Conservation (phyloP, 2,888 invertebrate species). For the Zele albiditarsus region DNA sequence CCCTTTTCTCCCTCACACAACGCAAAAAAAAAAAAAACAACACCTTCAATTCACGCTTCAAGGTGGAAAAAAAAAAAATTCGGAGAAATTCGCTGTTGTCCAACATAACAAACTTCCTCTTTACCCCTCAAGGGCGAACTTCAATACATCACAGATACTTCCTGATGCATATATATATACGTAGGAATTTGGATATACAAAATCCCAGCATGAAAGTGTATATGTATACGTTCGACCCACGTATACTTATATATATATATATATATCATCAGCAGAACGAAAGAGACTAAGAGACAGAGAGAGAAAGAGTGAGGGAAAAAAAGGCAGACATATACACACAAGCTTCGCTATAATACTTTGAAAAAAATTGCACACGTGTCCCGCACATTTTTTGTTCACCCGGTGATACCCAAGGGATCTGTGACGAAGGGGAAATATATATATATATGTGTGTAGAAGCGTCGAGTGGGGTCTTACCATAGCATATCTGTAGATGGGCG, state of each 20-base stretch:
- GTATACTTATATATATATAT: background rate
- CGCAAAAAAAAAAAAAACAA: background rate
- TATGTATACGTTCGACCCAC: background rate
- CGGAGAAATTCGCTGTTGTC: background rate
- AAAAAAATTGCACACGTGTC: slow-evolving; percentile 20
- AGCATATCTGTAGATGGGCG: background rate
- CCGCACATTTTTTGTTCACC: slow-evolving; percentile 12
- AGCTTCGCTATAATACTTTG: background rate
- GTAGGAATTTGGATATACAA: too few relatives aligned
- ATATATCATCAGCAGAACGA: background rate
- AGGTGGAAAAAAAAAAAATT: background rate
- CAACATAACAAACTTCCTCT: background rate
- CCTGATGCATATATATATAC: background rate
- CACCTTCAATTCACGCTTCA: background rate
- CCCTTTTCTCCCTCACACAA: slow-evolving; percentile 29
- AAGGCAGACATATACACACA: background rate
- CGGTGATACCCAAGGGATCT: slow-evolving; percentile 6
- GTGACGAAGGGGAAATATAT: background rate
- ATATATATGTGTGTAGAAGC: background rate
- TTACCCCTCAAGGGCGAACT: background rate
- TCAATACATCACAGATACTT: background rate
- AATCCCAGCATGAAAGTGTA: too few relatives aligned
- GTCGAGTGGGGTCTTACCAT: slow-evolving; percentile 1
- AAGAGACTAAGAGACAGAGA: background rate
- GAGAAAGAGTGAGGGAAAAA: background rate